Base-by-base conservation (phyloP, 2,797 vertebrate genomes). In the Parauchenoglanis punctatus region DNA sequence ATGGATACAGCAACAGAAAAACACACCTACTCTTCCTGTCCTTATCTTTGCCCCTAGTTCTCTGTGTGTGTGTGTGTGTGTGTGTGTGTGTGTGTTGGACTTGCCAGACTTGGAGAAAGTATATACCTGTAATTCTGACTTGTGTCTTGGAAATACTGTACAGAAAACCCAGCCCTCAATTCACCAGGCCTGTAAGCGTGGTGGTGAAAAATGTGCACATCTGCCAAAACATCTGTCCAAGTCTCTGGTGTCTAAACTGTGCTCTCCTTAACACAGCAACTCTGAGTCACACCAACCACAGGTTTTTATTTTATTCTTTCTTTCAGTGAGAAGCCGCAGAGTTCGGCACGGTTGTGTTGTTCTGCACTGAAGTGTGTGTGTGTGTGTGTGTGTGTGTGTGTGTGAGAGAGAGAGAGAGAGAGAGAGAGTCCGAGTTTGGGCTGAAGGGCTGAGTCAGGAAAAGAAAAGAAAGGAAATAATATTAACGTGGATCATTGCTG, bases 221-320 rank as follows among this genome's bases (percentile, higher is more conserved):
- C 85, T 70, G 49, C 85, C 59, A 56, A 56, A 80, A 80, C 76
- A 78, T 86, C 85, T 80, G 85, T 80, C 61, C 76, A 68, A 72
- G 10, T 28, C 77, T 80, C 77, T 80, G 56, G 54, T 65, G 84
- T 90, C 23, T 70, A 18, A 77, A 49, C 63, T 56, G 15, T 10
- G 12, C 31, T n/a, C 58, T 81, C 6, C 6, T n/a, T 82, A n/a
- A 83, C 65, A 83, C 44, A 67, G 81, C 59, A 52, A 67, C 77
- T 80, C 44, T 84, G 65, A 84, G 65, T 72, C 82, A 84, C 52
- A 72, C 54, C 65, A 83, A 70, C 82, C 65, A 70, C 63, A 11
- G 17, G n/a, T 20, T 82, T 83, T 83, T 12, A 28, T 67, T 52
- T 54, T 56, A 46, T 35, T 56, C 56, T 17, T 65, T 54, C 54